A percentile compares a stretch with the other conserved stretches of the same genome.
Evolutionary conservation across 2,797 vertebrate species (phyloP).

Genomic region (Myotis findleyi): DNA sequence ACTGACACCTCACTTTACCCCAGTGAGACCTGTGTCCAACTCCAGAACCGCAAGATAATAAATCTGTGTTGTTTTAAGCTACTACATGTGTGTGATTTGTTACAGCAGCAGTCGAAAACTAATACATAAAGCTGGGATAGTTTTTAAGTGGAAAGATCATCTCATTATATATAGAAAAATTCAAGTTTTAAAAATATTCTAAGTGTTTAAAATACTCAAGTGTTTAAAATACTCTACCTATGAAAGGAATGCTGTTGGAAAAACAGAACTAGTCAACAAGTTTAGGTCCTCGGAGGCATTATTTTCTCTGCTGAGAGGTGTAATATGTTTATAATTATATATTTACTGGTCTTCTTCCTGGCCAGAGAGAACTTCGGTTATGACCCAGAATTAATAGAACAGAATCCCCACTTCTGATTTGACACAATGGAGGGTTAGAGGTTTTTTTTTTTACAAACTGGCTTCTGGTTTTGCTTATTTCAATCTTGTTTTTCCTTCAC

Average conservation of each 20-base stretch:
- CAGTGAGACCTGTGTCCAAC: neutral
- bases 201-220: neutral
- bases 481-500: neutral
- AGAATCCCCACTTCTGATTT: neutral
- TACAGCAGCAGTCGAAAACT: neutral
- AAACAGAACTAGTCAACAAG: neutral
- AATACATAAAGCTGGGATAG: neutral
- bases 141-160: slow-evolving; percentile 2
- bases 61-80: neutral
- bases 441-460: neutral
- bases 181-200: neutral
- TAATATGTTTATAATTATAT: neutral
- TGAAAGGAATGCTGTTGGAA: neutral
- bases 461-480: slow-evolving; percentile 23
- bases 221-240: neutral
- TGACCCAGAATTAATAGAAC: neutral
- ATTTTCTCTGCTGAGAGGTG: neutral
- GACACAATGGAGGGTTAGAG: neutral
- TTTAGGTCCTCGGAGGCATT: neutral
- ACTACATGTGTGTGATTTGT: neutral
- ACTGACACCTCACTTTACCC: neutral
- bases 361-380: neutral
- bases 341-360: neutral
- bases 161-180: neutral
- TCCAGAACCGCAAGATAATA: neutral